Evolutionary conservation across 2,797 vertebrate species (phyloP).

Genomic region (Cyclura pinguis): DNA sequence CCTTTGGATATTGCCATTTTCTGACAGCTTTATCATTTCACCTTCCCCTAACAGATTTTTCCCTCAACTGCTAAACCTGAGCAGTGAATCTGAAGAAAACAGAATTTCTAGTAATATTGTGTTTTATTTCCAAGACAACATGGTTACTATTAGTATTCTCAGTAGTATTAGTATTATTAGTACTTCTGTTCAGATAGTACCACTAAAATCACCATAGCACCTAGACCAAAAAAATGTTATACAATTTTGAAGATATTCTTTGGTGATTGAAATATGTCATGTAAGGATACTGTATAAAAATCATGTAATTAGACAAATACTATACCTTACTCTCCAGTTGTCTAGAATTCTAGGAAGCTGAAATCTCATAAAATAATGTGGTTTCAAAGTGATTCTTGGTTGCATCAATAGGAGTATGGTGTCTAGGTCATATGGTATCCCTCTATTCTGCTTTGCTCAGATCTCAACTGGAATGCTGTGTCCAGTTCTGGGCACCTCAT

Average conservation of each 20-base stretch:
- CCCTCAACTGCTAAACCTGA: background rate
- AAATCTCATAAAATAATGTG: background rate
- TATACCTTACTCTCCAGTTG: background rate
- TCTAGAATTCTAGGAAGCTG: conserved; percentile 2
- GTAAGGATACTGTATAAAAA: background rate
- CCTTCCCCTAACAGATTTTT: background rate
- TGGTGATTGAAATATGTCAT: conserved; percentile 7
- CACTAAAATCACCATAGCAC: too few species aligned
- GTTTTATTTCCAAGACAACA: background rate
- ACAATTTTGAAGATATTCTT: too few species aligned
- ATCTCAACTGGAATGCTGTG: too few species aligned
- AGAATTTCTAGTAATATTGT: background rate
- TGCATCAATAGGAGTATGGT: too few species aligned
- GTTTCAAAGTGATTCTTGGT: background rate
- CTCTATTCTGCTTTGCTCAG: too few species aligned
- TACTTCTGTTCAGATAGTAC: too few species aligned
- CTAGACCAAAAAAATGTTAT: too few species aligned
- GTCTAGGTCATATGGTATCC: too few species aligned
- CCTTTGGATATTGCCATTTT: background rate
- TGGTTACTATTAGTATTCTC: too few species aligned
- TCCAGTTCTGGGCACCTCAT: too few species aligned
- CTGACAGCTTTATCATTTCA: background rate
- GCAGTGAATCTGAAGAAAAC: background rate
- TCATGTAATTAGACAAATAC: background rate
- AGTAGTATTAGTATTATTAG: too few species aligned